Evolutionary conservation across 1,140 invertebrate genomes (phyloP), one percentile per base, ranked within the genome.

Genomic region (Musca domestica): DNA sequence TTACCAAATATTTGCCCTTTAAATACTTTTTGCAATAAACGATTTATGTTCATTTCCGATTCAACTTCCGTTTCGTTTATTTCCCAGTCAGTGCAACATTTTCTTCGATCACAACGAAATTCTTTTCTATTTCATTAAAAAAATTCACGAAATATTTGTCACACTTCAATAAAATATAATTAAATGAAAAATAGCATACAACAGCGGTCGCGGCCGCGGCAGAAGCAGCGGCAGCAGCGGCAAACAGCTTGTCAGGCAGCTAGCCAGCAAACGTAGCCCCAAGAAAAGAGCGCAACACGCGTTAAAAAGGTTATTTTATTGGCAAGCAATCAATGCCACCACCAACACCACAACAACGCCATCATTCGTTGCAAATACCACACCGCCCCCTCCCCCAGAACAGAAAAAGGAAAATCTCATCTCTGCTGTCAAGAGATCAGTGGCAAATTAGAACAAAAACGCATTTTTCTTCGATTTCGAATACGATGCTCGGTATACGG

Each of bases 241-340:
- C n/a, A n/a, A n/a, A n/a, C n/a, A 19, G 48, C 20, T 51, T 19
- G 27, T 61, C 19, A 34, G 48, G 23, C 54, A 64, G 14, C 20
- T 47, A 64, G 47, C 15, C 20, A 48, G 47, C 46, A 25, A 64
- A 46, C 49, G 23, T 47, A 48, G 25, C n/a, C 30, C 12, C 41
- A 23, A 64, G 34, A 41, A 41, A 41, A 41, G 10, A 41, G 22
- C n/a, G 27, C 30, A 19, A 61, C 56, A 61, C 56, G 56, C 56
- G 56, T 61, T 61, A 61, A 61, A 52, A 64, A 64, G 63, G 63
- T 64, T 64, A 64, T 64, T 64, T 64, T 48, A 64, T 64, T 64
- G 63, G 63, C 63, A 64, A 64, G 20, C 63, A 25, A 48, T 64
- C 63, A 64, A 64, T 64, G 63, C 63, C 63, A 64, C 56, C 25